A percentile compares a stretch with the other conserved stretches of the same genome.
These are phyloP conservation scores for Escarpia spicata DNA, from an alignment of 2,888 invertebrate species.

Conservation along the genomic window DNA sequence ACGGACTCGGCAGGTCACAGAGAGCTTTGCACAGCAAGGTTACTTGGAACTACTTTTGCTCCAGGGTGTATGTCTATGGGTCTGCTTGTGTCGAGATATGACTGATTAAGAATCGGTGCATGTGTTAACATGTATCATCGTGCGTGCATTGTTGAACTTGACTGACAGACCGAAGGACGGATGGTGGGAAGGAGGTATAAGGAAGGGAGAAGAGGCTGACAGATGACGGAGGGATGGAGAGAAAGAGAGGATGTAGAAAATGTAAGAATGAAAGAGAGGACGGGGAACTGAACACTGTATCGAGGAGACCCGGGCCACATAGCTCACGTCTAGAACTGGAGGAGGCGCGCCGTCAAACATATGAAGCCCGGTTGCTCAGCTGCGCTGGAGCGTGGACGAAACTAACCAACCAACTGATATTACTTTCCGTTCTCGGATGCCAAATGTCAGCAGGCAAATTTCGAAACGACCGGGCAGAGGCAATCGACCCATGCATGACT, in stretches of 20 bases:
- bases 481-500: neutral
- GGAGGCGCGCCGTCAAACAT: neutral
- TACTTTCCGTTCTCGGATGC: neutral
- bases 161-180: no score
- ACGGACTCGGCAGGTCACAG: neutral
- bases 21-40: neutral
- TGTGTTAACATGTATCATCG: no score
- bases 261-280: neutral
- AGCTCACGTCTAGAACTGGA: neutral
- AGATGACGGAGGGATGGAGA: neutral
- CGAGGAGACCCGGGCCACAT: neutral
- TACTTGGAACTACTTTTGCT: no score
- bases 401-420: neutral
- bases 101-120: neutral
- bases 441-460: constrained; percentile 13
- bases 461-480: neutral
- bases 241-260: neutral
- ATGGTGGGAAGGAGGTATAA: neutral
- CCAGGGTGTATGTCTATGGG: no score
- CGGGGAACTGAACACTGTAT: neutral
- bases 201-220: neutral
- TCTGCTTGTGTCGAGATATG: no score
- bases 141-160: no score
- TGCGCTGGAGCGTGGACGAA: neutral
- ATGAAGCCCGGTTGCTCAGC: neutral